Base-by-base conservation (phyloP, 2,888 invertebrate species). In the Lithophane semibrunnea region DNA sequence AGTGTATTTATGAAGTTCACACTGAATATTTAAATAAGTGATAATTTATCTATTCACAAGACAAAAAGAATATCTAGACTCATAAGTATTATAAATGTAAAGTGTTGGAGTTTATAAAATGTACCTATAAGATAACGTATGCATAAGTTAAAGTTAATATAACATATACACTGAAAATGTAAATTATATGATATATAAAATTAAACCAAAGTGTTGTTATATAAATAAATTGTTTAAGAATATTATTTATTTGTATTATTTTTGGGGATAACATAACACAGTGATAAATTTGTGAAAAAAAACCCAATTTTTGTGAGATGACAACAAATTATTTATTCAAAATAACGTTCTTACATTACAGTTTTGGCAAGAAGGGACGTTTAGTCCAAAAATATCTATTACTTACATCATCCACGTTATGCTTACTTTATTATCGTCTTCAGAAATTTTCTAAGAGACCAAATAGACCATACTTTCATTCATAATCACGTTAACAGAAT, bases 171-270 rank as follows among this genome's bases (percentile, higher is more conserved):
- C 80, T 89, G 89, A 88, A 89, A 82, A 88, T 93, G 90, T 95
- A 93, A 93, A 94, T 94, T 92, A 93, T 88, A 84, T 69, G 79
- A 82, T 88, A 89, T 92, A 90, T 93, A 92, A 92, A 92, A 93
- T 92, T 93, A 94, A 95, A 95, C 96, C 96, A 96, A 96, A 96
- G 96, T 94, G 94, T 93, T 94, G 92, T 93, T 93, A 93, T 92
- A 92, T 91, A 89, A 94, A 90, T 91, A 90, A 91, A 91, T 82
- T 89, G 83, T 90, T 88, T 88, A 88, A 90, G 84, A 88, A 84
- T 82, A 82, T 80, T 68, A 71, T 68, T 12, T 64, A 1, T 49
- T 65, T 69, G 66, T 80, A 63, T 77, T 64, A 52, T 58, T 84
- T 74, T 58, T 54, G 18, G 1, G 10, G 3, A 24, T 61, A 13